Evolutionary conservation across 2,888 invertebrate species (phyloP).

Genomic region (Melieria crassipennis): DNA sequence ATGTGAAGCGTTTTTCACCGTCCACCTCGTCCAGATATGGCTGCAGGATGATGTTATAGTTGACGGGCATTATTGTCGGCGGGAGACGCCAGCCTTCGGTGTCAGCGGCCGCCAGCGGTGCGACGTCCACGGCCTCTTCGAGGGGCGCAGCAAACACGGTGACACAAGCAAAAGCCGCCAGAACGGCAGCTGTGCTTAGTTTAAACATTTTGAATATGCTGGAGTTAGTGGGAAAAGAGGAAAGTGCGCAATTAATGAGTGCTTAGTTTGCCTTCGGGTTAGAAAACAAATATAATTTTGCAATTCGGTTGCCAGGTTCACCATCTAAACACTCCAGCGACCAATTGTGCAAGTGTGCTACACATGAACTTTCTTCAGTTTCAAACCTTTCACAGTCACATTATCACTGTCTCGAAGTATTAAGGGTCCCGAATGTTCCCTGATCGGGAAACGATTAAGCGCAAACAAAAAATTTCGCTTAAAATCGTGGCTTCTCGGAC

Average conservation of each 20-base stretch:
- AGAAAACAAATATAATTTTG: no score
- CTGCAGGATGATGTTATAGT: constrained; percentile 69
- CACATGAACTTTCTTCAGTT: background rate
- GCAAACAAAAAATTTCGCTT: no score
- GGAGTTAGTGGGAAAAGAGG: no score
- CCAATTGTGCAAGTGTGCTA: background rate
- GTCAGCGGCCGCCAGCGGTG: constrained; percentile 23
- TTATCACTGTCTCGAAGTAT: no score
- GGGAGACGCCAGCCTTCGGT: constrained; percentile 53
- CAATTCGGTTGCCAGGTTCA: background rate
- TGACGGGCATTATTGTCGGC: constrained; percentile 65
- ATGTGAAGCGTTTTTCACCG: constrained; percentile 54
- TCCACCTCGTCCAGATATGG: constrained; percentile 67
- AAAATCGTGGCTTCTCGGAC: no score
- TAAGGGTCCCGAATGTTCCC: no score
- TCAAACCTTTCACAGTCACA: no score
- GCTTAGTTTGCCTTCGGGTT: no score
- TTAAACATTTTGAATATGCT: constrained; percentile 31
- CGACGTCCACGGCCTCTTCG: constrained; percentile 33
- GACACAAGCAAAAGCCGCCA: constrained; percentile 46
- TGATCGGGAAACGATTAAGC: no score
- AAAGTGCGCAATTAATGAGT: no score
- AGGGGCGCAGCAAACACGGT: constrained; percentile 43
- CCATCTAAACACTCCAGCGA: constrained; percentile 1
- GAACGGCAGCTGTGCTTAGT: constrained; percentile 32